phyloP scores from a whole-genome alignment of 2,113 vertebrate genomes.

The Ramphastos sulfuratus region DNA sequence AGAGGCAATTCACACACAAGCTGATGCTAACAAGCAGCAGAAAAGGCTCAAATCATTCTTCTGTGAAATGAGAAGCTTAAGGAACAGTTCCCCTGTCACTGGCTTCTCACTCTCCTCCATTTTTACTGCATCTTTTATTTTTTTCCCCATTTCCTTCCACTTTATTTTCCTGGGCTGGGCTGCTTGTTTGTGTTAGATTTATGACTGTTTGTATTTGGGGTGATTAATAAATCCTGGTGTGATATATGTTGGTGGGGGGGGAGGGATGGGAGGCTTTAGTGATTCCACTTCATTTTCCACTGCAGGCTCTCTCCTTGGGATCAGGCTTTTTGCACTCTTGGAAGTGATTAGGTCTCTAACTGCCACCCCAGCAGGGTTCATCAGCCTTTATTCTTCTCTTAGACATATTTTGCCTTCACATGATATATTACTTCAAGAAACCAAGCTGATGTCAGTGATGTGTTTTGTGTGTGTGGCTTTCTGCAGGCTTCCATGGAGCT shows the following conservation, averaged over 20 bases:
- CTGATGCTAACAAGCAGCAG: not conserved
- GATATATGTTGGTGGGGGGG: not conserved
- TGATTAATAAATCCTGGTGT: conserved; percentile 23
- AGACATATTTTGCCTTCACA: not conserved
- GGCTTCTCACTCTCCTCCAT: not conserved
- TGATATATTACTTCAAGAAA: not conserved
- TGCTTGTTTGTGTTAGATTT: not conserved
- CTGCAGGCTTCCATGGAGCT: not conserved
- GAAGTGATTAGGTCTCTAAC: not conserved
- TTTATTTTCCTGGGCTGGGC: not conserved
- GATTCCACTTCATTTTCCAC: conserved; percentile 19
- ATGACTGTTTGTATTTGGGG: conserved; percentile 30
- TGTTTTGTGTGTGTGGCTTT: not conserved
- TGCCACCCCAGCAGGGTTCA: not conserved
- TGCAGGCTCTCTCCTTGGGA: not conserved
- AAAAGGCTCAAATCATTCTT: not conserved
- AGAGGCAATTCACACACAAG: not conserved
- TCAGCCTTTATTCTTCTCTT: conserved; percentile 22
- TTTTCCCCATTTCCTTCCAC: not conserved
- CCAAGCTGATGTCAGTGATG: not conserved
- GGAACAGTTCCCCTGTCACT: not conserved
- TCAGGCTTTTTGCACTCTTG: not conserved
- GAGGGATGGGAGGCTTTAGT: not conserved
- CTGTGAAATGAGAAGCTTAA: not conserved
- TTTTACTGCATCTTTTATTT: not conserved